phyloP scores from a whole-genome alignment of 2,797 vertebrate species.

The Catharus ustulatus region DNA sequence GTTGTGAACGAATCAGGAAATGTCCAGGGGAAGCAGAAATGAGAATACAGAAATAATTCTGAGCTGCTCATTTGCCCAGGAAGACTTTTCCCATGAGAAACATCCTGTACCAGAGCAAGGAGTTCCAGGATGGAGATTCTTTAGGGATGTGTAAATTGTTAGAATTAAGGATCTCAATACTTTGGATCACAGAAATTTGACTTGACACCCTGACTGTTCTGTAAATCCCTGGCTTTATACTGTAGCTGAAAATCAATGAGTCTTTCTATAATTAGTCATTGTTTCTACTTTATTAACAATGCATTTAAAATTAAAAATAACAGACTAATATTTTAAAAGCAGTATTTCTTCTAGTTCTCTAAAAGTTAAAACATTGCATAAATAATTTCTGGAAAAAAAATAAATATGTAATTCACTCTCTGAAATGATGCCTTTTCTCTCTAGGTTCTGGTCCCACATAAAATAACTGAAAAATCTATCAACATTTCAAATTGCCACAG shows the following conservation, averaged over 20 bases:
- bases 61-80: not conserved
- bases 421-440: slow-evolving; percentile 75
- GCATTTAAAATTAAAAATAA: slow-evolving; percentile 76
- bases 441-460: slow-evolving; percentile 54
- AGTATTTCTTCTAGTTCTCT: slow-evolving; percentile 84
- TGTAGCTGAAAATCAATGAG: slow-evolving; percentile 39
- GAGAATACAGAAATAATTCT: not conserved
- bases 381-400: slow-evolving; percentile 98
- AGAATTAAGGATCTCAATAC: not conserved
- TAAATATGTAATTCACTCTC: slow-evolving; percentile 91
- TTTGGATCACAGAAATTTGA: not conserved
- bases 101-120: not conserved
- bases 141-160: not conserved
- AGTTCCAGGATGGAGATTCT: not conserved
- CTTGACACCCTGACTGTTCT: not conserved
- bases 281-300: slow-evolving; percentile 77
- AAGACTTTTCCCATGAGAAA: not conserved
- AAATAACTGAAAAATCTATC: slow-evolving; percentile 74
- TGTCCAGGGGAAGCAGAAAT: not conserved
- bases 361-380: slow-evolving; percentile 86
- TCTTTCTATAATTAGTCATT: slow-evolving; percentile 1
- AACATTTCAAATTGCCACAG: slow-evolving; percentile 61
- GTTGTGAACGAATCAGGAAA: not conserved
- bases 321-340: slow-evolving; percentile 84
- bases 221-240: not conserved